phyloP scores from a whole-genome alignment of 1,140 invertebrate genomes.

The Nasonia longicornis region DNA sequence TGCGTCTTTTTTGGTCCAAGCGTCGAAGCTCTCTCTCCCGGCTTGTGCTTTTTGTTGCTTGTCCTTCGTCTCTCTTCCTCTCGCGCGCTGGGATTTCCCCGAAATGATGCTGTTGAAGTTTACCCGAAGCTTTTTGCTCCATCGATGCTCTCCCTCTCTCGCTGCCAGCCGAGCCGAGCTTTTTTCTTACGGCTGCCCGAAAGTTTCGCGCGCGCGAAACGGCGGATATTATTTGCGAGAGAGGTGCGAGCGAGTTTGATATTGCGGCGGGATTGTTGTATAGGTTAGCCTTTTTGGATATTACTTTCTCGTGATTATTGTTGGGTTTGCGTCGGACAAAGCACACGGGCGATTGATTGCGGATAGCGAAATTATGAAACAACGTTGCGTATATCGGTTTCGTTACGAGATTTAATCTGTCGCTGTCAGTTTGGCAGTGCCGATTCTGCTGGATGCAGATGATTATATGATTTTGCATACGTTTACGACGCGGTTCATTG shows the following conservation, averaged over 20 bases:
- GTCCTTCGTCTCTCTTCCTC: background rate
- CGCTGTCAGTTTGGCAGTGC: too few relatives aligned
- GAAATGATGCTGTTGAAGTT: slow-evolving; percentile 21
- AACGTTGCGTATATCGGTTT: too few relatives aligned
- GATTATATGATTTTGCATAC: too few relatives aligned
- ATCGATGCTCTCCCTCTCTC: background rate
- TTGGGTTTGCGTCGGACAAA: too few relatives aligned
- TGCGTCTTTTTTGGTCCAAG: slow-evolving; percentile 18
- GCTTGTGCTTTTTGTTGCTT: background rate
- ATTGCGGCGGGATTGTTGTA: too few relatives aligned
- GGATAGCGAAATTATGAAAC: too few relatives aligned
- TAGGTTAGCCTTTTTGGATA: too few relatives aligned
- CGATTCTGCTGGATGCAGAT: too few relatives aligned
- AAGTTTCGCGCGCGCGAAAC: background rate
- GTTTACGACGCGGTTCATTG: too few relatives aligned
- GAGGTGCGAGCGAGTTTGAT: background rate
- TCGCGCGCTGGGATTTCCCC: background rate
- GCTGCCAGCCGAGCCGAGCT: background rate
- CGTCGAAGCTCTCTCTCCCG: background rate
- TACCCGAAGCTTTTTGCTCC: background rate
- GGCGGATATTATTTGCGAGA: background rate
- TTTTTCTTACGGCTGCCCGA: background rate
- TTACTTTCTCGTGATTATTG: too few relatives aligned
- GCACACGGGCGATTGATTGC: too few relatives aligned
- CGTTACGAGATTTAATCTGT: too few relatives aligned